Percentiles rank a stretch among this genome's conserved stretches.
Evolutionary conservation across 2,113 vertebrate species (phyloP).

Genomic region (Cebus imitator): DNA sequence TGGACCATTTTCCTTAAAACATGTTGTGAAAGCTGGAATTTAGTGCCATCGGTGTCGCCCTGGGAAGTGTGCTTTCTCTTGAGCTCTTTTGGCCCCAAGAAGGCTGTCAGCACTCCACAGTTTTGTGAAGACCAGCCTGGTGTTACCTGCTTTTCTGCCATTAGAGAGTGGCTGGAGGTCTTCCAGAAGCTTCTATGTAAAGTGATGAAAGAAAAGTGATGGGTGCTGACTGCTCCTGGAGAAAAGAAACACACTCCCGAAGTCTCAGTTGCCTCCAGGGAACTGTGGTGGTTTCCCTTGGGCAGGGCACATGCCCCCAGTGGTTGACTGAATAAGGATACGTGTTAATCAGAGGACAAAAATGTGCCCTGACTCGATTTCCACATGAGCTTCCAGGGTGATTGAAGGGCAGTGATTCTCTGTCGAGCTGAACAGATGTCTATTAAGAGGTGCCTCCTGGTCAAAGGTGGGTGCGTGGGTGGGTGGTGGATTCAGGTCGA

Average conservation of each 20-base stretch:
- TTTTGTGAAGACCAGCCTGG: neutral
- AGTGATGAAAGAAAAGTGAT: neutral
- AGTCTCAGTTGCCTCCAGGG: neutral
- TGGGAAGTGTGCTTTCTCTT: neutral
- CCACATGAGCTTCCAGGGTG: neutral
- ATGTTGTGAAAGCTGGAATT: neutral
- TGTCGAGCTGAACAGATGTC: neutral
- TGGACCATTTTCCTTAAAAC: neutral
- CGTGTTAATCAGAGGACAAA: constrained; percentile 48
- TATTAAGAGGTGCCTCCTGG: neutral
- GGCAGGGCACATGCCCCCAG: neutral
- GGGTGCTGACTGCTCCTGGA: neutral
- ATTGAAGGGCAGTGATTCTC: constrained; percentile 53
- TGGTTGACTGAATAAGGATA: neutral
- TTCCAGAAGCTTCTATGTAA: neutral
- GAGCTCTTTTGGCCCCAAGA: neutral
- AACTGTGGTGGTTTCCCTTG: neutral
- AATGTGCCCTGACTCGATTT: constrained; percentile 60
- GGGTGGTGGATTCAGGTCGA: neutral
- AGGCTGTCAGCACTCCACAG: neutral
- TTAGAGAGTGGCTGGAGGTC: neutral
- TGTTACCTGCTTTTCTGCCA: too few relatives aligned
- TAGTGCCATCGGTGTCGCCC: neutral
- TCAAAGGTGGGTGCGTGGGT: neutral
- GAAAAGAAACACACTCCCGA: neutral